Evolutionary conservation across 2,888 invertebrate species (phyloP).

Genomic region (Sphecodes monilicornis): DNA sequence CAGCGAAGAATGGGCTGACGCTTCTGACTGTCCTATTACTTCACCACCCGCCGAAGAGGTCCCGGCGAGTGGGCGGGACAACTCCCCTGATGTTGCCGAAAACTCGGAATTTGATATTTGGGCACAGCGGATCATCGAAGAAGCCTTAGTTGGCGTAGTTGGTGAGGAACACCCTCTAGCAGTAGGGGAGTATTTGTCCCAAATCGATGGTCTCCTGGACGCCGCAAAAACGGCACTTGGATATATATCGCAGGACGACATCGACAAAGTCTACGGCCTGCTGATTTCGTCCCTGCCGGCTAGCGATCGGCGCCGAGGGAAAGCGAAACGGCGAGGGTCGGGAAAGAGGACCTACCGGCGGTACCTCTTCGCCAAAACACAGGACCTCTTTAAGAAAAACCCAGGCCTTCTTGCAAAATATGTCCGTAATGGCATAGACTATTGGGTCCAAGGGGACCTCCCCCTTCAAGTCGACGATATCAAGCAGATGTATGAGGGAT

Average conservation of each 20-base stretch:
- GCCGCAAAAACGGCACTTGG: too few species aligned
- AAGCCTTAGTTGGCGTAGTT: accelerated
- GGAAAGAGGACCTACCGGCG: neutral
- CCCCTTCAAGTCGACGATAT: neutral
- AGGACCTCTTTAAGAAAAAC: neutral
- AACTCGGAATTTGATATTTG: neutral
- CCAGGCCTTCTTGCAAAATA: neutral
- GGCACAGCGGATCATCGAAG: neutral
- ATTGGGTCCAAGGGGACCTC: neutral
- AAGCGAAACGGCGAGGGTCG: neutral
- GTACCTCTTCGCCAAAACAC: neutral
- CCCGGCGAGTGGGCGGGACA: neutral
- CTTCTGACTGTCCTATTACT: neutral
- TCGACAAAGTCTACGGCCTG: neutral
- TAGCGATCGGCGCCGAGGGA: neutral
- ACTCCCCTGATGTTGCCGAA: neutral
- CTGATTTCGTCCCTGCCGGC: neutral
- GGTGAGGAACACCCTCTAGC: neutral
- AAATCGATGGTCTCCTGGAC: neutral
- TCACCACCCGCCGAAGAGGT: neutral
- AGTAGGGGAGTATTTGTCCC: neutral
- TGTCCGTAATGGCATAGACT: neutral
- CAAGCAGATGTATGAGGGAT: neutral
- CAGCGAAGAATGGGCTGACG: neutral
- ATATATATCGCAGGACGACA: neutral